Conservation (phyloP, 2,888 invertebrate species). For the Drosophila paranaensis region DNA sequence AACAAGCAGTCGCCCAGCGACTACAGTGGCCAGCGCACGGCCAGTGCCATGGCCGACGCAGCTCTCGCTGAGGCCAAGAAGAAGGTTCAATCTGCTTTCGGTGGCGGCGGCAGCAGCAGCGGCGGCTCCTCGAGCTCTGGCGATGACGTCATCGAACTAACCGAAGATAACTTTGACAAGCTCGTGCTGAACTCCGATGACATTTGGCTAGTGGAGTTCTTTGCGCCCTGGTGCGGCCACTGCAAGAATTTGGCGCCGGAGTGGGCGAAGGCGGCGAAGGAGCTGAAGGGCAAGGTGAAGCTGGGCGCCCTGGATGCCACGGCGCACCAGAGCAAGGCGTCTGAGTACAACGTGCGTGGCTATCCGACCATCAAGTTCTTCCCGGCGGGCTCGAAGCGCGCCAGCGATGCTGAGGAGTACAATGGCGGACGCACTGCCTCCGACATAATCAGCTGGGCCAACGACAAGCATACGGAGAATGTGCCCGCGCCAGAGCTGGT, state of each 20-base stretch:
- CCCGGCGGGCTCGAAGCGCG: constrained; percentile 90
- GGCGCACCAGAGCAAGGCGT: constrained; percentile 92
- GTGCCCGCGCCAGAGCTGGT: constrained; percentile 95
- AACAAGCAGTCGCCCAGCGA: constrained; percentile 93
- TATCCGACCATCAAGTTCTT: constrained; percentile 99
- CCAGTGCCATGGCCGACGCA: constrained; percentile 93
- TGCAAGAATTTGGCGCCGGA: constrained; percentile 98
- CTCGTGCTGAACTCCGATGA: constrained; percentile 96
- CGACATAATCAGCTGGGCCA: constrained; percentile 96
- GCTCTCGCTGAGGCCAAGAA: constrained; percentile 91
- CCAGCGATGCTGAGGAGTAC: constrained; percentile 91
- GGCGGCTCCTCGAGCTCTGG: constrained; percentile 51
- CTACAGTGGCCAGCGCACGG: constrained; percentile 93
- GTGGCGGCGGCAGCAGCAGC: constrained; percentile 82
- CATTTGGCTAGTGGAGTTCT: constrained; percentile 99
- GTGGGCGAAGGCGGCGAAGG: constrained; percentile 97
- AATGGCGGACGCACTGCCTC: constrained; percentile 95
- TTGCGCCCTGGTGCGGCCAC: constrained; percentile 98
- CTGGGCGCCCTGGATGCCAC: constrained; percentile 98
- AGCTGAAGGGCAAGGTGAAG: constrained; percentile 98
- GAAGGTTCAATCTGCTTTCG: constrained; percentile 89
- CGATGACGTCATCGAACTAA: constrained; percentile 93
- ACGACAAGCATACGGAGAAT: constrained; percentile 93
- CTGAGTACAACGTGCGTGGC: constrained; percentile 94
- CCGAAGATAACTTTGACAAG: constrained; percentile 97